phyloP scores from a whole-genome alignment of 2,888 invertebrate species.

The Cephonodes hylas region DNA sequence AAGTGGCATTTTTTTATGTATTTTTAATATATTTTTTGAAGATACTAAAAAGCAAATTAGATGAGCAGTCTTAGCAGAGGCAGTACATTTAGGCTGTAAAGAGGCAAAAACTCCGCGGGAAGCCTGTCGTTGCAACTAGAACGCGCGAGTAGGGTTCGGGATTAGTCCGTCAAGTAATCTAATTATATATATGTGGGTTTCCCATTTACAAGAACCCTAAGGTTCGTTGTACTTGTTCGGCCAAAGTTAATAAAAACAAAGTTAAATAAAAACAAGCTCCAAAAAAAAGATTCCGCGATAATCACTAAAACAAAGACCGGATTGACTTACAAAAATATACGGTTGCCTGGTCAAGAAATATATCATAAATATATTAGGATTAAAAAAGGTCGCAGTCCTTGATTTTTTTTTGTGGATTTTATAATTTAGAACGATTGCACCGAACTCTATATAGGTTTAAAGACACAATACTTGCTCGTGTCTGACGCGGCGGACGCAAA shows the following conservation, averaged over 20 bases:
- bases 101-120: background rate
- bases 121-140: background rate
- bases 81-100: too few relatives aligned
- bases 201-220: background rate
- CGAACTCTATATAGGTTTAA: conserved; percentile 3
- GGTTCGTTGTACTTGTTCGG: background rate
- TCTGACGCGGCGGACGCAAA: conserved; percentile 18
- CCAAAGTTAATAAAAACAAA: background rate
- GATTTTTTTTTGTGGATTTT: background rate
- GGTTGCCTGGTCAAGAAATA: background rate
- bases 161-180: background rate
- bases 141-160: background rate
- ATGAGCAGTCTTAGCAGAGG: too few relatives aligned
- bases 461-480: conserved; percentile 1
- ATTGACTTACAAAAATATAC: background rate
- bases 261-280: background rate
- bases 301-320: background rate
- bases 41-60: too few relatives aligned
- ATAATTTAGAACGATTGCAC: background rate
- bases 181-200: background rate
- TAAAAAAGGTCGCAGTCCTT: background rate
- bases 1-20: too few relatives aligned
- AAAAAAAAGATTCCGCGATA: background rate
- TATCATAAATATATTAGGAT: background rate
- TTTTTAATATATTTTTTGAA: too few relatives aligned